These are phyloP conservation scores for Perithous albicinctus DNA, from an alignment of 2,888 invertebrate genomes.

Conservation along the genomic window DNA sequence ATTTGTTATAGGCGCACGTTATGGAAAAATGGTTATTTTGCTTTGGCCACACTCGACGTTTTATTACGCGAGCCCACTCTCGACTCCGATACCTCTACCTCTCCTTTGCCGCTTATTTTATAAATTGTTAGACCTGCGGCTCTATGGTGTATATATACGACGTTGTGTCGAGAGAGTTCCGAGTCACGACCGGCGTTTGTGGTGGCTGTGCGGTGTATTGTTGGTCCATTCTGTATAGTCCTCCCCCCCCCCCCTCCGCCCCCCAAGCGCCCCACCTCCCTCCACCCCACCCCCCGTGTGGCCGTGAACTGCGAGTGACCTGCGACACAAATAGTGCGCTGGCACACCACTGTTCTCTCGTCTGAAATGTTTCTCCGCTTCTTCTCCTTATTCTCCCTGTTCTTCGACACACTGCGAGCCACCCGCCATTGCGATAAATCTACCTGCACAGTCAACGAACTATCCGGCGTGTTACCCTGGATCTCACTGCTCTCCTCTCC, in stretches of 20 bases:
- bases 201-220: conserved; percentile 63
- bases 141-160: not conserved
- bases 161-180: conserved; percentile 32
- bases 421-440: conserved; percentile 79
- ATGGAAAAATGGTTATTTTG: conserved; percentile 3
- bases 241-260: too few relatives aligned
- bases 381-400: conserved; percentile 43
- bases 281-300: conserved; percentile 72
- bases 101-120: conserved; percentile 54
- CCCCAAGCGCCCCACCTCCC: too few relatives aligned
- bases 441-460: conserved; percentile 75
- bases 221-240: conserved; percentile 37
- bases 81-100: conserved; percentile 8
- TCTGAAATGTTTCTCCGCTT: conserved; percentile 57
- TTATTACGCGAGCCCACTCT: conserved; percentile 50
- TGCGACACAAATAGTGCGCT: conserved; percentile 80
- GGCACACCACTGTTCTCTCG: conserved; percentile 58
- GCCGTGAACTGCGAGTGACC: conserved; percentile 83
- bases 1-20: not conserved
- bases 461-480: conserved; percentile 10
- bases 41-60: conserved; percentile 40
- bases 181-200: conserved; percentile 62
- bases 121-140: conserved; percentile 58
- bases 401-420: conserved; percentile 63
- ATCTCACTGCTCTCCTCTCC: conserved; percentile 34